Evolutionary conservation across 2,113 vertebrate genomes (phyloP).

Genomic region (Melospiza melodia): DNA sequence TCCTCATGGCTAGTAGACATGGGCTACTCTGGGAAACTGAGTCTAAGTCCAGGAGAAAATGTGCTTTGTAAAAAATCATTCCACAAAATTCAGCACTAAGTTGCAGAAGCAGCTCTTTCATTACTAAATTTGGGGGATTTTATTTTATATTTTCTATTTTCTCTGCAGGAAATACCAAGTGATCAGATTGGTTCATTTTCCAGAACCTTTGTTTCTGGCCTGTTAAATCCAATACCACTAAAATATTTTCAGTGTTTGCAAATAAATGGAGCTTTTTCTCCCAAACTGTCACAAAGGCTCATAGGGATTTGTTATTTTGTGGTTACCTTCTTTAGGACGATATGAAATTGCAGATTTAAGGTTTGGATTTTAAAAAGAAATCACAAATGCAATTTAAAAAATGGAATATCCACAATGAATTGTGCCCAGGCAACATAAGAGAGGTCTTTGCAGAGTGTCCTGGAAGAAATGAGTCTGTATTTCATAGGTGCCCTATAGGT

Average conservation of each 20-base stretch:
- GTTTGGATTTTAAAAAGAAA: not conserved
- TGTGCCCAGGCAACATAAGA: not conserved
- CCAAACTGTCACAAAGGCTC: not conserved
- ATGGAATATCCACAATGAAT: not conserved
- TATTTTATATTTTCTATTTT: not conserved
- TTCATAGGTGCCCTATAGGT: not conserved
- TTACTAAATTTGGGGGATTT: not conserved
- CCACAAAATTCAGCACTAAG: not conserved
- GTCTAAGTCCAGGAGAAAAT: not conserved
- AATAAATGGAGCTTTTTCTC: not conserved
- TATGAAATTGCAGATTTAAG: not conserved
- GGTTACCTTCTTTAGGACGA: not conserved
- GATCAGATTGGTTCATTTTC: not conserved
- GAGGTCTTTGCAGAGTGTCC: not conserved
- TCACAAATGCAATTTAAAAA: not conserved
- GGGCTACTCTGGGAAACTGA: not conserved
- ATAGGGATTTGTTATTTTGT: not conserved
- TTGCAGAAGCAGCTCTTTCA: not conserved
- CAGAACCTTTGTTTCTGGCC: not conserved
- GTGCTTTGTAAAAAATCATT: not conserved
- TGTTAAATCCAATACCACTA: not conserved
- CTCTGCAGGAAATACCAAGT: not conserved
- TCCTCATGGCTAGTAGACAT: not conserved
- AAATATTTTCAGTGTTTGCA: not conserved
- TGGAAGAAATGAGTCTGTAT: not conserved